Base-by-base conservation (phyloP, 1,140 invertebrate genomes). In the Brachionus angularis region DNA sequence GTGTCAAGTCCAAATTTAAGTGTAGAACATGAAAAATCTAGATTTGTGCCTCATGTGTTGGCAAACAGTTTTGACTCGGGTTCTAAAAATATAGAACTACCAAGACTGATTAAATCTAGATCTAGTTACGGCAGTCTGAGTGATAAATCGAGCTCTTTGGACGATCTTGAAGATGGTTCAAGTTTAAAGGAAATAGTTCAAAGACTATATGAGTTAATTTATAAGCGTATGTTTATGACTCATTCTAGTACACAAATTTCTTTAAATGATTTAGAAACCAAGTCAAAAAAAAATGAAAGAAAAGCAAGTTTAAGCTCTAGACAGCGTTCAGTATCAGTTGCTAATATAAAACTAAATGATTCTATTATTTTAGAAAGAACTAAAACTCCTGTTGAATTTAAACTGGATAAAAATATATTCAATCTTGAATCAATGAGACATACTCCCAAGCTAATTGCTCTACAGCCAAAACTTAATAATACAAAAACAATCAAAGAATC, bases 391-490 rank as follows among this genome's bases (percentile, higher is more conserved):
- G 18, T 4, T 21, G 47, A 67, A 23, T 14, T 67, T 10, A 36
- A 67, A 29, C 42, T 21, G 21, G 62, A 67, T 23, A 5, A 12
- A 12, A 67, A 67, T 50, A 67, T 67, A 29, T 67, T 67, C 42
- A 42, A 67, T 31, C 21, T 67, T 14, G 62, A 67, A 50, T 29
- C 34, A 27, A 18, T 67, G 8, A 46, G 62, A 23, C 36, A 67
- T 27, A 67, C 62, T 8, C 62, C 62, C 3, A 67, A n/a, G 25
- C 42, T 67, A n/a, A 67, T 67, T 50, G 62, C 62, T 7, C n/a
- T 67, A n/a, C n/a, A n/a, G n/a, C n/a, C n/a, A n/a, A n/a, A n/a
- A n/a, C n/a, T n/a, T n/a, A n/a, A n/a, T n/a, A n/a, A n/a, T n/a
- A n/a, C n/a, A n/a, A n/a, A n/a, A n/a, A n/a, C n/a, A n/a, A n/a